Conservation (phyloP, 2,113 vertebrate genomes). For the Ciconia maguari region DNA sequence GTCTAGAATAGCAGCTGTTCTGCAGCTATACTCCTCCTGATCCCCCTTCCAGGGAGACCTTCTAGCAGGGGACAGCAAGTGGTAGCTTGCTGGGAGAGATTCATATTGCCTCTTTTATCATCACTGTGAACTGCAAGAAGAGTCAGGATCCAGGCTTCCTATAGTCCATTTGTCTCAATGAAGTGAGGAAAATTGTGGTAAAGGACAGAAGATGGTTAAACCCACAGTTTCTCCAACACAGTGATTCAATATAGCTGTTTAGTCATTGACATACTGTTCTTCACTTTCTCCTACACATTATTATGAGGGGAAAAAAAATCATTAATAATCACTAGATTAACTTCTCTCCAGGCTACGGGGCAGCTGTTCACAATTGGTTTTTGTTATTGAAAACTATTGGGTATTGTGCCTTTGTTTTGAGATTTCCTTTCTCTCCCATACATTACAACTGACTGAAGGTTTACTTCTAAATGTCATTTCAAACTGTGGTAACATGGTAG, state of each 20-base stretch:
- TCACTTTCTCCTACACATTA: neutral
- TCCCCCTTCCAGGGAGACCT: neutral
- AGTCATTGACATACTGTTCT: neutral
- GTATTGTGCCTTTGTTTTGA: neutral
- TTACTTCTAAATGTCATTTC: neutral
- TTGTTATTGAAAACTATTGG: neutral
- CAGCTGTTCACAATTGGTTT: neutral
- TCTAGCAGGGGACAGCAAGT: neutral
- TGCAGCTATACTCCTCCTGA: neutral
- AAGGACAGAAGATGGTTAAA: neutral
- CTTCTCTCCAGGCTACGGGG: neutral
- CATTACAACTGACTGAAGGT: neutral
- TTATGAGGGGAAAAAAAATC: neutral
- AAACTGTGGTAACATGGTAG: neutral
- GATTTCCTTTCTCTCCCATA: neutral
- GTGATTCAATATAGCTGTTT: neutral
- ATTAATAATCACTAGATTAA: neutral
- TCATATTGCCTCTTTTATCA: neutral
- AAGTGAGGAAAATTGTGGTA: neutral
- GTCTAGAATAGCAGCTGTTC: neutral
- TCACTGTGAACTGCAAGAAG: neutral
- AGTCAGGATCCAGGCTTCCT: neutral
- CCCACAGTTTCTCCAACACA: neutral
- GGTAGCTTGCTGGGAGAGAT: neutral
- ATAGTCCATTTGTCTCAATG: neutral